Conservation (phyloP, 2,113 vertebrate genomes). For the Nettapus auritus region DNA sequence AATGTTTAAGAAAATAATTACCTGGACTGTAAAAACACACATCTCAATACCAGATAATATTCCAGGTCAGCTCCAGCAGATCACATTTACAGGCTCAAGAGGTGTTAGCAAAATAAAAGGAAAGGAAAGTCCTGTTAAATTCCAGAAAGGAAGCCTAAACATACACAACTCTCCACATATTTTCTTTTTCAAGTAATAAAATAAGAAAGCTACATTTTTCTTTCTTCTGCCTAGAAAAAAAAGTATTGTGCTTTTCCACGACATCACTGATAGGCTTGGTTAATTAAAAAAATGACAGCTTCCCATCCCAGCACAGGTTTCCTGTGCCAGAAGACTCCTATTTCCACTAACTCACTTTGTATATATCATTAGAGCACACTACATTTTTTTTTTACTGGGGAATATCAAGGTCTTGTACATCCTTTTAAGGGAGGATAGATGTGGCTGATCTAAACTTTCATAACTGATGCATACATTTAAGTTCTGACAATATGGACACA, state of each 20-base stretch:
- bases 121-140: not conserved
- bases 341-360: not conserved
- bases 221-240: not conserved
- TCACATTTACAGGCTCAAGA: not conserved
- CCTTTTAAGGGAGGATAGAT: not conserved
- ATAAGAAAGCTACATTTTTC: not conserved
- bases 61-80: conserved; percentile 2
- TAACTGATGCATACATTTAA: not conserved
- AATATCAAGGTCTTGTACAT: not conserved
- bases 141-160: not conserved
- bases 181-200: not conserved
- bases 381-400: not conserved
- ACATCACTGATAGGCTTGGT: not conserved
- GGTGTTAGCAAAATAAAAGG: not conserved
- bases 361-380: not conserved
- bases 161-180: not conserved
- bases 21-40: conserved; percentile 5
- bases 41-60: conserved; percentile 8
- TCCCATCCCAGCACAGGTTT: not conserved
- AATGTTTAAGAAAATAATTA: conserved; percentile 48
- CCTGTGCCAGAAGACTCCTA: not conserved
- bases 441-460: not conserved
- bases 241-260: not conserved
- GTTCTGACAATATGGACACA: not conserved
- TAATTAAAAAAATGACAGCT: not conserved